These are phyloP conservation scores for Actinia tenebrosa DNA, from an alignment of 64 coral and sea anemone genomes.

Conservation along the genomic window DNA sequence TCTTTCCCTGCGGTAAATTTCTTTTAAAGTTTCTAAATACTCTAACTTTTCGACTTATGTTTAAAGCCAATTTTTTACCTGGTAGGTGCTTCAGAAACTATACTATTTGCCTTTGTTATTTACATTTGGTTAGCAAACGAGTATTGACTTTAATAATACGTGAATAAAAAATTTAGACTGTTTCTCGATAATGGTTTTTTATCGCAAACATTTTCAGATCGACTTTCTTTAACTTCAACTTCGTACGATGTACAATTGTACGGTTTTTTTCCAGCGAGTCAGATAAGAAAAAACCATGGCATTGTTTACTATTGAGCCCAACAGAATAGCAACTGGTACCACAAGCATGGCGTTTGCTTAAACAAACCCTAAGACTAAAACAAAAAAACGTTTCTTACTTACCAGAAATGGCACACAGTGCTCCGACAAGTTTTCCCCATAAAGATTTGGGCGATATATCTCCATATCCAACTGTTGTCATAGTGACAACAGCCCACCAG, in stretches of 20 bases:
- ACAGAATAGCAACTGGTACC: background rate
- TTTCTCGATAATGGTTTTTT: conserved; percentile 5
- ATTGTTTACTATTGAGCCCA: background rate
- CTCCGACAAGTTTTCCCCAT: conserved; percentile 84
- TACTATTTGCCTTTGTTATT: background rate
- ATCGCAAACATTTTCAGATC: background rate
- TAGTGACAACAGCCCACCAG: conserved; percentile 99
- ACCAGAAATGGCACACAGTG: conserved; percentile 94
- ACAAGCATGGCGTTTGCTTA: background rate
- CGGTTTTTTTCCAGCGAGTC: background rate
- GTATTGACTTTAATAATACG: background rate
- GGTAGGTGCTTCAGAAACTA: background rate
- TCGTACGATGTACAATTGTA: conserved; percentile 1
- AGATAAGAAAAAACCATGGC: background rate
- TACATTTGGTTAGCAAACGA: background rate
- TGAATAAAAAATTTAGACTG: background rate
- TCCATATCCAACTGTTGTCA: conserved; percentile 98
- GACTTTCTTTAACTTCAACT: background rate
- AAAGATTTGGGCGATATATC: conserved; percentile 72
- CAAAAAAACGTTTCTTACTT: conserved; percentile 22
- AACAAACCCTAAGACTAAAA: background rate
- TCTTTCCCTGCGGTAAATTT: background rate
- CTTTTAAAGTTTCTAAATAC: background rate
- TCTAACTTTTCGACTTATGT: background rate
- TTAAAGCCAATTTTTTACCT: background rate